These are phyloP conservation scores for Empis livida DNA, from an alignment of 2,888 invertebrate genomes.

Conservation along the genomic window DNA sequence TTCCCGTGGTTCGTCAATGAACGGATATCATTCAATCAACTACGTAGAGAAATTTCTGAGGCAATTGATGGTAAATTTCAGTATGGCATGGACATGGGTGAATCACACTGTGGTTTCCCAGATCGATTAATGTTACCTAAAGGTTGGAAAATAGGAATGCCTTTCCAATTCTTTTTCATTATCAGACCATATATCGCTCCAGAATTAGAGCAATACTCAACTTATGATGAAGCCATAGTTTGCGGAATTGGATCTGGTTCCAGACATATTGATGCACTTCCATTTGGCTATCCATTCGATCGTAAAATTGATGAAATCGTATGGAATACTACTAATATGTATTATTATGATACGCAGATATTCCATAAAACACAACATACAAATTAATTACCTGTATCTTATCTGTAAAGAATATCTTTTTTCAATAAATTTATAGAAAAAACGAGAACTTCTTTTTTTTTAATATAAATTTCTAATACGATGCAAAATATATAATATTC, in stretches of 20 bases:
- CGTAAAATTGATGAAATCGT: slow-evolving; percentile 44
- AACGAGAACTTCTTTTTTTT: too few species aligned
- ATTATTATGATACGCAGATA: slow-evolving; percentile 49
- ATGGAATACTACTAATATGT: slow-evolving; percentile 55
- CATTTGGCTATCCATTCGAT: slow-evolving; percentile 64
- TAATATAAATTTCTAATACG: too few species aligned
- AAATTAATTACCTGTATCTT: too few species aligned
- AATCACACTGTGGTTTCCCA: slow-evolving; percentile 55
- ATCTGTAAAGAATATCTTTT: too few species aligned
- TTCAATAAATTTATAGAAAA: too few species aligned
- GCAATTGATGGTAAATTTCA: slow-evolving; percentile 38
- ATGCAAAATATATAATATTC: too few species aligned
- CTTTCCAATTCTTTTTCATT: slow-evolving; percentile 49
- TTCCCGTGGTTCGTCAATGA: slow-evolving; percentile 51
- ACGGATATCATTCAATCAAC: slow-evolving; percentile 47
- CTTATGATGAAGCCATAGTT: slow-evolving; percentile 38
- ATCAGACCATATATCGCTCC: slow-evolving; percentile 43
- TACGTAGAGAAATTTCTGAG: slow-evolving; percentile 45
- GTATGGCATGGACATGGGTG: slow-evolving; percentile 41
- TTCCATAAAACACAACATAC: slow-evolving; percentile 40
- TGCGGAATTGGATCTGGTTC: slow-evolving; percentile 43
- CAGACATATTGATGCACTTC: slow-evolving; percentile 44
- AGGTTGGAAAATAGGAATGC: slow-evolving; percentile 53
- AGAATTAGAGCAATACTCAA: slow-evolving; percentile 36
- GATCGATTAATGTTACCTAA: slow-evolving; percentile 56